Percentiles rank a stretch among this genome's conserved stretches.
Evolutionary conservation across 2,888 invertebrate genomes (phyloP).

Genomic region (Sphaerophoria taeniata): DNA sequence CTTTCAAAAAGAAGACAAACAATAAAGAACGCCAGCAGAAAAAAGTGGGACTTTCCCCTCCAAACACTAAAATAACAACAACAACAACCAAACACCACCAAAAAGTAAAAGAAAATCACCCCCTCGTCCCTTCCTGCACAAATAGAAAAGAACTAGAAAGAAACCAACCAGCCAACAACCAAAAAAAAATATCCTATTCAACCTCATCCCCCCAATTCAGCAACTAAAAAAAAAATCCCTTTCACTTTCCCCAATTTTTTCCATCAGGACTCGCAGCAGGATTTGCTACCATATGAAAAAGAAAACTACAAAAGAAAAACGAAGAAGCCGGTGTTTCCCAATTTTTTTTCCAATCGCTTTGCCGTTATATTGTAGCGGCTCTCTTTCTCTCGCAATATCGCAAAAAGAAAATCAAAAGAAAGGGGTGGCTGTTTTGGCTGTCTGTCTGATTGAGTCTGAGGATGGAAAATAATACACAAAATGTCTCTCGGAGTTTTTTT

Average conservation of each 20-base stretch:
- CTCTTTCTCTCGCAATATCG: slow-evolving; percentile 64
- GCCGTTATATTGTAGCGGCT: slow-evolving; percentile 7
- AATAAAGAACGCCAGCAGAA: not conserved
- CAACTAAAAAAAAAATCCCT: slow-evolving; percentile 63
- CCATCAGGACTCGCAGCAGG: slow-evolving; percentile 49
- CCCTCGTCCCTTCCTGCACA: not conserved
- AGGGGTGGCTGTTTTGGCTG: slow-evolving; percentile 33
- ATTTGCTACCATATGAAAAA: slow-evolving; percentile 40
- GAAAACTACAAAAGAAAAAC: slow-evolving; percentile 64
- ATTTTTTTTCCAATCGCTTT: slow-evolving; percentile 4
- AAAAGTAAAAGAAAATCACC: slow-evolving; percentile 26
- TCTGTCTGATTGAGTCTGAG: slow-evolving; percentile 63
- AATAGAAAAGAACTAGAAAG: slow-evolving; percentile 52
- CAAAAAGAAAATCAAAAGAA: slow-evolving; percentile 54
- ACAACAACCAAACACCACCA: slow-evolving; percentile 20
- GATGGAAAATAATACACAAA: slow-evolving; percentile 35
- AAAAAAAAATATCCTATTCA: slow-evolving; percentile 32
- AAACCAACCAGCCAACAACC: slow-evolving; percentile 5
- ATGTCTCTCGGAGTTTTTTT: slow-evolving; percentile 29
- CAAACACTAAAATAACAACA: slow-evolving; percentile 16
- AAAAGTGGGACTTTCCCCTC: slow-evolving; percentile 62
- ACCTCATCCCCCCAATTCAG: slow-evolving; percentile 14
- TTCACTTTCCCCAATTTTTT: slow-evolving; percentile 73
- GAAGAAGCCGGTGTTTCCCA: slow-evolving; percentile 65
- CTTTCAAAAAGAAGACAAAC: slow-evolving; percentile 24